Evolutionary conservation across 1,140 invertebrate species (phyloP), one percentile per base, ranked within the genome.

Genomic region (Periplaneta americana): DNA sequence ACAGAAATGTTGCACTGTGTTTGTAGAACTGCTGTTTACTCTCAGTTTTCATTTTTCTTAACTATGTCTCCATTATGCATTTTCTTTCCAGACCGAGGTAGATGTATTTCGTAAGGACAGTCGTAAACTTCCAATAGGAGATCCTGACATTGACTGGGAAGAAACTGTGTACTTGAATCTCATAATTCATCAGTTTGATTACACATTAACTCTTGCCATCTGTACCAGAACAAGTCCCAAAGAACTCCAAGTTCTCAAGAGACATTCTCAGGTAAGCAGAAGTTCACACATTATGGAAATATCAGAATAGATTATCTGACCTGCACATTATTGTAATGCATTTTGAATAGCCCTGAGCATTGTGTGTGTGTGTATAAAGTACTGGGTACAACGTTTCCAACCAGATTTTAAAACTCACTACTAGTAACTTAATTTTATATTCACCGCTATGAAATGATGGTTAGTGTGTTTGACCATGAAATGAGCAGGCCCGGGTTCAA

Each of bases 151-250:
- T 85, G 98, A 99, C 90, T 99, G 98, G 98, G 97, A 99, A 89
- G 98, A 99, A 91, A 99, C 98, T 76, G 97, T 99, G 82, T 99
- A 99, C 90, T 91, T 99, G 76, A 99, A 99, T 91, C 91, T 99
- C 84, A 97, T 99, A 83, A 95, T 99, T 86, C 98, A 99, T 90
- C 97, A 99, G 90, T 97, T 99, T 90, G 97, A 99, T 88, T 99
- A 99, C 88, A 98, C 95, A 75, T 91, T 99, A 74, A 99, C 98
- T 17, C 91, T 98, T 88, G 98, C 98, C 82, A 97, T 99, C 85
- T 99, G 98, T 89, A 99, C 97, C 75, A 93, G 98, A 87, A 99
- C 98, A 80, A 98, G 96, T 86, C 96, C 97, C 76, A 98, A 98
- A 90, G 96, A 99, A 90, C 92, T 99, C 85, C 98, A 99, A 91